phyloP scores from a whole-genome alignment of 2,888 invertebrate genomes.

The Dolichopus griseipennis region DNA sequence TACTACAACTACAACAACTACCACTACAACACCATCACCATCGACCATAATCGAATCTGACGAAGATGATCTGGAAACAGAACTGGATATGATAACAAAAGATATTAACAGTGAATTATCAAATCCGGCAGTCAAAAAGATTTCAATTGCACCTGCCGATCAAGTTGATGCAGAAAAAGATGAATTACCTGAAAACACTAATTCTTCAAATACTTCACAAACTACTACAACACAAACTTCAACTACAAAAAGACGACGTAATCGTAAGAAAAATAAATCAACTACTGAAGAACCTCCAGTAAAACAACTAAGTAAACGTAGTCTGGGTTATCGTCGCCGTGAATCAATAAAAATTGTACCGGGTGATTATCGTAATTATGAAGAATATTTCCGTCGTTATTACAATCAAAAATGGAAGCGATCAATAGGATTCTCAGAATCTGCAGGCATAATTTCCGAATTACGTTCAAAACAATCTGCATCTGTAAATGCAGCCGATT shows the following conservation, averaged over 20 bases:
- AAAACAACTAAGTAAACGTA: constrained; percentile 19
- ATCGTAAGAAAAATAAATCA: constrained; percentile 3
- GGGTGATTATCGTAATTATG: constrained; percentile 27
- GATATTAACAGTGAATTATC: not conserved
- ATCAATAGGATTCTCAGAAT: constrained; percentile 12
- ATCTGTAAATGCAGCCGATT: not conserved
- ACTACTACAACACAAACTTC: not conserved
- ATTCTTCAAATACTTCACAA: not conserved
- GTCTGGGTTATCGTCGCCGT: constrained; percentile 23
- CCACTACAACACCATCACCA: not conserved
- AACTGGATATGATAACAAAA: not conserved
- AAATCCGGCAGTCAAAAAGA: not conserved
- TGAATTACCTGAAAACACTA: not conserved
- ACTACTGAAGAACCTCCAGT: not conserved
- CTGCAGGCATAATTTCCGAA: not conserved
- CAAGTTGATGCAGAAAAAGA: not conserved
- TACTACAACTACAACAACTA: not conserved
- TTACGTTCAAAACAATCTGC: not conserved
- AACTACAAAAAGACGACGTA: not conserved
- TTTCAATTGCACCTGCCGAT: not conserved
- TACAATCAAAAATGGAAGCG: constrained; percentile 24
- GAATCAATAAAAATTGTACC: constrained; percentile 27
- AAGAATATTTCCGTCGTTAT: constrained; percentile 21
- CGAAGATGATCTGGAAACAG: not conserved
- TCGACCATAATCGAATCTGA: constrained; percentile 8